Base-by-base conservation (phyloP, 2,888 invertebrate genomes). In the Drosophila mayaguana region DNA sequence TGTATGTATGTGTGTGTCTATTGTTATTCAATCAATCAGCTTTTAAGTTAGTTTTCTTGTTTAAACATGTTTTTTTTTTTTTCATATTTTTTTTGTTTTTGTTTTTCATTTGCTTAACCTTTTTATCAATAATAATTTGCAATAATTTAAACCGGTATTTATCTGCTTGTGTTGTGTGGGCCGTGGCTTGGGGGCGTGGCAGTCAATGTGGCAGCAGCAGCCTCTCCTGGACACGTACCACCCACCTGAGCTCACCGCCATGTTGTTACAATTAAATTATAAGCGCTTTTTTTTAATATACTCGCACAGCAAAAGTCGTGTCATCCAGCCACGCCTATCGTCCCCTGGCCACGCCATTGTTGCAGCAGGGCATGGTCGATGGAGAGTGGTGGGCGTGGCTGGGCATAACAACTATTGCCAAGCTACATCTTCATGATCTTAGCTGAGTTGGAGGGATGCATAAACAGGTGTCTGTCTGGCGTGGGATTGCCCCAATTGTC, bases 241-340 rank as follows among this genome's bases (percentile, higher is more conserved):
- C 34, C 42, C 28, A 28, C 14, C 64, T 64, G 2, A 11, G 45
- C 57, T 62, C 60, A 48, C 22, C 50, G 11, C 3, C 40, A 28
- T 22, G 25, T 43, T 63, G 57, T 72, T 83, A 84, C 85, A 79
- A 84, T 84, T 85, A 85, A 89, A 85, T 85, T 85, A 85, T 89
- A 85, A 85, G 84, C 84, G 84, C 89, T 76, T 84, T 79, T 84
- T 87, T 84, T 87, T 75, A 89, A 85, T 87, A 75, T 87, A 87
- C 76, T n/a, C 46, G 48, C 48, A n/a, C 11, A 28, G n/a, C 48
- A 11, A 28, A 11, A 11, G 48, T 48, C 28, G 28, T n/a, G 11
- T 11, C 2, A 14, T 7, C 11, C 28, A n/a, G 48, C n/a, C 42
- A 16, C 28, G 42, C 38, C 20, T 5, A n/a, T 3, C 42, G 3